Percentiles rank a stretch among this genome's conserved stretches.
phyloP scores from a whole-genome alignment of 2,113 vertebrate genomes.

The Crotalus horridus region DNA sequence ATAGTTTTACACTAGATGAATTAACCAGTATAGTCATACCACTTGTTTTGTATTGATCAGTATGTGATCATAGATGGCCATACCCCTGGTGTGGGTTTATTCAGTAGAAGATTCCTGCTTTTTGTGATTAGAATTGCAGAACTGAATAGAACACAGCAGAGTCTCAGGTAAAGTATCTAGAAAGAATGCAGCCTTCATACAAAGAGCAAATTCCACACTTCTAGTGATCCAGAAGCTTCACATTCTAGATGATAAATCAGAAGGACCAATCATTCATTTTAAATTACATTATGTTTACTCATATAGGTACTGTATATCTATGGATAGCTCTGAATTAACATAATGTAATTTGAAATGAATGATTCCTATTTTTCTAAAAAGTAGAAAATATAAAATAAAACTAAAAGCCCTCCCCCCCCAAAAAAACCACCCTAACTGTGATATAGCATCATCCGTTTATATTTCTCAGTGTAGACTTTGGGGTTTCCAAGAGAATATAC shows the following conservation, averaged over 20 bases:
- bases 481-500: background rate
- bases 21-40: background rate
- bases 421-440: background rate
- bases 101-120: background rate
- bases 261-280: background rate
- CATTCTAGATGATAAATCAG: background rate
- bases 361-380: background rate
- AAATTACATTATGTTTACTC: background rate
- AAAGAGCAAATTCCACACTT: background rate
- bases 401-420: background rate
- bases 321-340: background rate
- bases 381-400: background rate
- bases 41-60: background rate
- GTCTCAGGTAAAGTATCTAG: background rate
- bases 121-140: background rate
- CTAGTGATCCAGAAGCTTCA: background rate
- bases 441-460: background rate
- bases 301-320: background rate
- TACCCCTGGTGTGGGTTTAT: background rate
- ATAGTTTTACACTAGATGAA: background rate
- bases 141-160: background rate
- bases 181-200: background rate
- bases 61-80: background rate
- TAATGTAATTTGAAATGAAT: background rate
- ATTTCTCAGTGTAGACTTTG: background rate